These are phyloP conservation scores for Thamnophis elegans DNA, from an alignment of 2,797 vertebrate species.

Conservation along the genomic window DNA sequence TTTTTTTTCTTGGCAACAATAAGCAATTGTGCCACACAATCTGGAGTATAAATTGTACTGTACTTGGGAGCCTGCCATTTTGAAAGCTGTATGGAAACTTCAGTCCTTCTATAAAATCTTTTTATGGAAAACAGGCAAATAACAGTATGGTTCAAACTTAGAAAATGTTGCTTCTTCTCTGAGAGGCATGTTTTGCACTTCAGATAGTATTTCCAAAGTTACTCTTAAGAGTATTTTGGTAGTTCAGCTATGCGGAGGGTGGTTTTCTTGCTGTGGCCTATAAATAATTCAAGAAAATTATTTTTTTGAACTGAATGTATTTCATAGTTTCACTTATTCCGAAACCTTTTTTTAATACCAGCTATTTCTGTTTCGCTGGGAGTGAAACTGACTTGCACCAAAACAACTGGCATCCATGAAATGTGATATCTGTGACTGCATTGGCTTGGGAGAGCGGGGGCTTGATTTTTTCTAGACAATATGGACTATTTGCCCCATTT, in stretches of 20 bases:
- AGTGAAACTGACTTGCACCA: conserved; percentile 22
- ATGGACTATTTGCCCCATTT: neutral
- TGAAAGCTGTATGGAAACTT: neutral
- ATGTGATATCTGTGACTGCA: conserved; percentile 11
- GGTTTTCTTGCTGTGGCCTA: neutral
- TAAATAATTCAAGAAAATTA: neutral
- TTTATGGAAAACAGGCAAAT: neutral
- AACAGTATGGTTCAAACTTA: neutral
- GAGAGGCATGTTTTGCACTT: neutral
- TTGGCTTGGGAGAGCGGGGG: conserved; percentile 3
- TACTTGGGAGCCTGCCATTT: neutral
- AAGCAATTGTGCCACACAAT: conserved; percentile 14
- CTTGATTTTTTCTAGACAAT: conserved; percentile 14
- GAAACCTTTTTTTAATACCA: neutral
- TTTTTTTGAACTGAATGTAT: conserved; percentile 27
- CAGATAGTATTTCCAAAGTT: conserved; percentile 2
- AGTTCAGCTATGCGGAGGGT: neutral
- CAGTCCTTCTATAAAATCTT: neutral
- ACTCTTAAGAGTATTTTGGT: neutral
- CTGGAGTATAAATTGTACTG: neutral
- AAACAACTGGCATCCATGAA: conserved; percentile 22
- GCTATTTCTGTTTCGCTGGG: conserved; percentile 7
- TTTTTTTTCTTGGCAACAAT: conserved; percentile 57
- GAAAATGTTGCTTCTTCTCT: conserved; percentile 8
- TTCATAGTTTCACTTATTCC: conserved; percentile 6